Evolutionary conservation across 2,888 invertebrate species (phyloP), one percentile per base, ranked within the genome.

Genomic region (Stenurella melanura): DNA sequence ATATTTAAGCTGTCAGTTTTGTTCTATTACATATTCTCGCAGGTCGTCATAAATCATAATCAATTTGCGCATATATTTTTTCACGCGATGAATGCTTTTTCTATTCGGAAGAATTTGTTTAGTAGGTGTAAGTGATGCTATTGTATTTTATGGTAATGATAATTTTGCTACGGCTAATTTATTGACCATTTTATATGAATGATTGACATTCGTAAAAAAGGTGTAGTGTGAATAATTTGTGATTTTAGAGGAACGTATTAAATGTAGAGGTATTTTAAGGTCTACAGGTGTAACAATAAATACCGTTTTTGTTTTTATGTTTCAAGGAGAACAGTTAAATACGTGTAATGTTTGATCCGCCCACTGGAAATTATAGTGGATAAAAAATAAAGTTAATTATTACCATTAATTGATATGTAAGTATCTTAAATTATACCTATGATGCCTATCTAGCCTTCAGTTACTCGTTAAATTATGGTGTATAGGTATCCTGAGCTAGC

Each of bases 121-220:
- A n/a, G 54, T 67, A 26, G 67, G 67, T 67, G 67, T 42, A 21
- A 21, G 54, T 54, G 26, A 67, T 67, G 50, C 56, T 67, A 67
- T 67, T 54, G 67, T 67, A 50, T 67, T 67, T 12, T 56, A 54
- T 67, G 18, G 10, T 42, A 42, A 64, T 64, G 64, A 6, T 64
- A 64, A 64, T 64, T 64, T n/a, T 12, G 18, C 15, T 64, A 15
- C 15, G 12, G 42, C 42, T 42, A 64, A 64, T 64, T 64, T 42
- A 42, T 42, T 18, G 64, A 18, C 18, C 18, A 42, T 5, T 18
- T 38, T 42, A 42, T 34, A 34, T 17, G 17, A 17, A 63, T 64
- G 42, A 64, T 19, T 64, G 64, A 64, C 64, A 17, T 64, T 64
- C 64, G 19, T 64, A 12, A 50, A 50, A n/a, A 7, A 50, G 50